phyloP scores from a whole-genome alignment of 2,888 invertebrate genomes.

The Synergus laeviventris region DNA sequence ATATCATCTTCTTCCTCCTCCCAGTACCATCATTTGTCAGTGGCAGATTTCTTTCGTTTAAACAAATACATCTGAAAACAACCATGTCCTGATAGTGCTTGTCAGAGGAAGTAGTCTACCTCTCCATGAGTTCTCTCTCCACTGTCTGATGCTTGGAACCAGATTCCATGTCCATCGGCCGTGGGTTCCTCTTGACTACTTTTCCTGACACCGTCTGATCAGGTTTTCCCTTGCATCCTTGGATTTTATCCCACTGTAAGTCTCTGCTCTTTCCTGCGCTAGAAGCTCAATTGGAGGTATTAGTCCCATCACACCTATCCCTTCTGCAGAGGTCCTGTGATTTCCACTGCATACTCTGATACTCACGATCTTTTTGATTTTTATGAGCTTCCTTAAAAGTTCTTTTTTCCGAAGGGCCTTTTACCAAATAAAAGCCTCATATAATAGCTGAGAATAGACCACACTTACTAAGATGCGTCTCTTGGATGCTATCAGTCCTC shows the following conservation, averaged over 20 bases:
- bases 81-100: neutral
- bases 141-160: neutral
- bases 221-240: neutral
- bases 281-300: neutral
- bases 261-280: neutral
- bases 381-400: neutral
- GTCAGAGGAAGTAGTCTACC: neutral
- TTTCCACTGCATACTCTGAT: neutral
- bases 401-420: neutral
- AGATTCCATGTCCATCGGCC: neutral
- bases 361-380: neutral
- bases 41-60: too few relatives aligned
- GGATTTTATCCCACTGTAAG: neutral
- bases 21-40: neutral
- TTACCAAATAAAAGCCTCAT: neutral
- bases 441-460: neutral
- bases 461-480: neutral
- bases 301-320: neutral
- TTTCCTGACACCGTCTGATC: neutral
- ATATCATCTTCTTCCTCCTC: neutral
- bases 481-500: constrained; percentile 31
- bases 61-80: neutral
- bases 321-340: neutral
- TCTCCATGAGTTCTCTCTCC: neutral
- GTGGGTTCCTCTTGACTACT: neutral